Base-by-base conservation (phyloP, 2,888 invertebrate genomes). In the Latrodectus hesperus region DNA sequence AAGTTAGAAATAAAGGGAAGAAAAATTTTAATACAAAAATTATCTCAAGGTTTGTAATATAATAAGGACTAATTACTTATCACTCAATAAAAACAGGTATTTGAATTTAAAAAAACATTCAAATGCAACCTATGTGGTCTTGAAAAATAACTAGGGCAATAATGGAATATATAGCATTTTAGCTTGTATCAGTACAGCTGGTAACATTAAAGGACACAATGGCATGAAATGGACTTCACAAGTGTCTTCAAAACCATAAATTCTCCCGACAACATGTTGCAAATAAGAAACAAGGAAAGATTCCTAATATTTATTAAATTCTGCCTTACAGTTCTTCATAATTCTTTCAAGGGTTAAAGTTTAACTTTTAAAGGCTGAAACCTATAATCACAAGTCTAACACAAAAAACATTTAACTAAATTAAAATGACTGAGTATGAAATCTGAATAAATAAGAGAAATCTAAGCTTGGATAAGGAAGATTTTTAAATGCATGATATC, bases 101-200 rank as follows among this genome's bases (percentile, higher is more conserved):
- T 12, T 14, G 10, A 2, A 55, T 12, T 14, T 5, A 14, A 14
- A 6, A 14, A 49, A 22, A 22, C 60, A 38, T 76, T 38, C 10
- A 55, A 26, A 5, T 88, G 75, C 83, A 53, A 70, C 53, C 51
- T 60, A 74, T 60, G 84, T 84, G 88, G 88, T 88, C 84, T 88
- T 17, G 73, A 79, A 17, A 9, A 84, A 65, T 14, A 64, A 53
- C 85, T 88, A 52, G 71, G 74, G 74, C 73, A 85, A 72, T 74
- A 53, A 85, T 81, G 88, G 88, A 85, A 82, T 85, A 85, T 88
- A 82, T 72, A 81, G 38, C 67, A 71, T 72, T 80, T 84, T 80
- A 51, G 72, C 80, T 70, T n/a, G 78, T 72, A 72, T 71, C 80
- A 83, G 79, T 75, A 74, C 38, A 75, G 79, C 78, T 22, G 74